Evolutionary conservation across 2,888 invertebrate genomes (phyloP).

Genomic region (Pseudolycoriella hygida): DNA sequence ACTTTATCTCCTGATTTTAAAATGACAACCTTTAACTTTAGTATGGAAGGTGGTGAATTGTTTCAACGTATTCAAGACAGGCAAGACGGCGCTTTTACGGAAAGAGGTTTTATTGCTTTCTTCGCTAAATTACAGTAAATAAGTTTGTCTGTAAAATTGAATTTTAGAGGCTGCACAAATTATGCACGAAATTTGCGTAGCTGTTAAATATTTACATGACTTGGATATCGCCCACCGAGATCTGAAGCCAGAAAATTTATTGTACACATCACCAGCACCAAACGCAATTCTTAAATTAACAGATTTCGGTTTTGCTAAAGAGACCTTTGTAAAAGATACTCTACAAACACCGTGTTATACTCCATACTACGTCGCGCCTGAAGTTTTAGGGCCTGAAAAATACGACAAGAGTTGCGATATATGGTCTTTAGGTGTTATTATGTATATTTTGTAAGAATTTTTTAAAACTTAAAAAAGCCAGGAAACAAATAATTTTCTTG

Average conservation of each 20-base stretch:
- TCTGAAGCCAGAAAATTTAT: slow-evolving; percentile 91
- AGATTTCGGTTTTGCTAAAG: slow-evolving; percentile 99
- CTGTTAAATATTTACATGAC: slow-evolving; percentile 84
- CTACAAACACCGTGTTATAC: slow-evolving; percentile 97
- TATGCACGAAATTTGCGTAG: slow-evolving; percentile 91
- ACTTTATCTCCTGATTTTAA: slow-evolving; percentile 6
- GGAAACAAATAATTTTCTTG: too few species aligned
- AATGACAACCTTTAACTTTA: slow-evolving; percentile 17
- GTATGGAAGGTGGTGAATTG: slow-evolving; percentile 96
- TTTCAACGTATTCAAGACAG: slow-evolving; percentile 94
- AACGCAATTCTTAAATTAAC: slow-evolving; percentile 85
- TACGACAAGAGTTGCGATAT: slow-evolving; percentile 99
- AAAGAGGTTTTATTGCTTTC: slow-evolving; percentile 34
- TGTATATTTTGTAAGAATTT: slow-evolving; percentile 79
- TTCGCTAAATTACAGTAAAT: background rate
- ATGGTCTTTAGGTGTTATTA: slow-evolving; percentile 97
- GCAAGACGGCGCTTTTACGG: slow-evolving; percentile 89
- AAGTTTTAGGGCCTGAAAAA: slow-evolving; percentile 91
- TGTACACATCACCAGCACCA: slow-evolving; percentile 62
- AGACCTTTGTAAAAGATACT: slow-evolving; percentile 67
- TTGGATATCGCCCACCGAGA: slow-evolving; percentile 93
- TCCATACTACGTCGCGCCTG: slow-evolving; percentile 77
- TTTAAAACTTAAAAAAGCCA: background rate
- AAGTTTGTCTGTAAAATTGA: background rate
- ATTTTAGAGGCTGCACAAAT: slow-evolving; percentile 73